Evolutionary conservation across 2,113 vertebrate species (phyloP), one percentile per base, ranked within the genome.

Genomic region (Columba janthina): DNA sequence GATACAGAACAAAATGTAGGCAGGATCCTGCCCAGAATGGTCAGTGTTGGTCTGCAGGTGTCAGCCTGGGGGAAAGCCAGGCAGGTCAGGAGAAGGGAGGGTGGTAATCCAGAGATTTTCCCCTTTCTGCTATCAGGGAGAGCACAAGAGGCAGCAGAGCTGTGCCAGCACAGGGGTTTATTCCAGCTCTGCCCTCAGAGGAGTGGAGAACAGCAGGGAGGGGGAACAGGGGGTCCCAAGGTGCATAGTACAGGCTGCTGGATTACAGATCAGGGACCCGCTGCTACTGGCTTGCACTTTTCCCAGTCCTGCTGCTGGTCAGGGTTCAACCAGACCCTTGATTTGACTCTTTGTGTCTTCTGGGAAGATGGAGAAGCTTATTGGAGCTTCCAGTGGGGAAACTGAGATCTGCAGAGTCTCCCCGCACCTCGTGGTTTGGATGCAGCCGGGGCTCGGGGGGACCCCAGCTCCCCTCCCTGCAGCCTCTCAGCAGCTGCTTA

Each of bases 401-500:
- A 44, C 11, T 2, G 29, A 65, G 80, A 32, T 7, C 65, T n/a
- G 9, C 11, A 18, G 8, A 2, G 10, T 36, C 17, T 51, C 6
- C 28, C 15, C 7, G 15, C 53, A n/a, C 53, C 19, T 40, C 32
- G 26, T 17, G 24, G 19, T 72, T 38, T 1, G 3, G 58, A 22
- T 17, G 36, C 58, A 72, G 28, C n/a, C 1, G 3, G 58, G 22
- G 19, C 13, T 72, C 2, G 2, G 24, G 21, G 60, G 25, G 44
- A 48, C 28, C 25, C 36, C 1, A 1, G 4, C 22, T 65, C 58
- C 29, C 10, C n/a, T 54, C n/a, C 46, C 66, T 4, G 1, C 53
- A 48, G 64, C 28, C 64, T 13, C 24, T 15, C 36, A 25, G n/a
- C 78, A 61, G 53, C 38, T 42, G 4, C 54, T 50, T 18, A 25